A percentile compares a stretch with the other conserved stretches of the same genome.
Evolutionary conservation across 2,797 vertebrate genomes (phyloP).

Genomic region (Australoheros facetus): DNA sequence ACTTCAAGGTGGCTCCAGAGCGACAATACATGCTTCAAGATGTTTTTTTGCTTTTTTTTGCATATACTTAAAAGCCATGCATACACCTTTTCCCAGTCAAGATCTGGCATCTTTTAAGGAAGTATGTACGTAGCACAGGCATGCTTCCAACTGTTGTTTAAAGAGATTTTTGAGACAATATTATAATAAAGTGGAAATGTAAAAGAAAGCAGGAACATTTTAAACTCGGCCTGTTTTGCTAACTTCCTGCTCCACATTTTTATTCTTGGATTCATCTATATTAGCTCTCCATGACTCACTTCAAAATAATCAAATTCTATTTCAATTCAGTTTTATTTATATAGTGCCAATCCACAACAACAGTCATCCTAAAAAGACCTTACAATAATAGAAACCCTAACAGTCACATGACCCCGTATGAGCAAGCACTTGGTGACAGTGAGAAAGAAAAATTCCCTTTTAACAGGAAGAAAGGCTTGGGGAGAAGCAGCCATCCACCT

Average conservation of each 20-base stretch:
- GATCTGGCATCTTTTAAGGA: not conserved
- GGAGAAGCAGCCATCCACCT: no score
- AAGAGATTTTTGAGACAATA: not conserved
- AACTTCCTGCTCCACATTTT: not conserved
- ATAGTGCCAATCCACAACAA: no score
- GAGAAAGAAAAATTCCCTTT: no score
- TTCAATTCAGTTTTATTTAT: no score
- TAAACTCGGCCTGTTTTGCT: not conserved
- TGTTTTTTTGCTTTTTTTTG: accelerated
- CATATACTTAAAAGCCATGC: not conserved
- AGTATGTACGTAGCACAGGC: not conserved
- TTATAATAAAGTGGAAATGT: not conserved
- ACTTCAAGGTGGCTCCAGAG: not conserved
- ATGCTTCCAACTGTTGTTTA: no score
- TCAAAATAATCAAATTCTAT: not conserved
- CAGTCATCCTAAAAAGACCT: no score
- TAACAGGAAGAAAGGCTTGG: no score
- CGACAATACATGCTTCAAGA: not conserved
- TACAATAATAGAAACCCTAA: no score
- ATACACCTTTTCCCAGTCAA: not conserved
- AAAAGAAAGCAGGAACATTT: not conserved
- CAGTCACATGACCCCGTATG: no score
- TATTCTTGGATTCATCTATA: not conserved
- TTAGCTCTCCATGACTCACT: not conserved
- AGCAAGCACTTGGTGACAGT: no score